Percentiles rank a stretch among this genome's conserved stretches.
phyloP scores from a whole-genome alignment of 2,113 vertebrate species.

The Centropus unirufus region DNA sequence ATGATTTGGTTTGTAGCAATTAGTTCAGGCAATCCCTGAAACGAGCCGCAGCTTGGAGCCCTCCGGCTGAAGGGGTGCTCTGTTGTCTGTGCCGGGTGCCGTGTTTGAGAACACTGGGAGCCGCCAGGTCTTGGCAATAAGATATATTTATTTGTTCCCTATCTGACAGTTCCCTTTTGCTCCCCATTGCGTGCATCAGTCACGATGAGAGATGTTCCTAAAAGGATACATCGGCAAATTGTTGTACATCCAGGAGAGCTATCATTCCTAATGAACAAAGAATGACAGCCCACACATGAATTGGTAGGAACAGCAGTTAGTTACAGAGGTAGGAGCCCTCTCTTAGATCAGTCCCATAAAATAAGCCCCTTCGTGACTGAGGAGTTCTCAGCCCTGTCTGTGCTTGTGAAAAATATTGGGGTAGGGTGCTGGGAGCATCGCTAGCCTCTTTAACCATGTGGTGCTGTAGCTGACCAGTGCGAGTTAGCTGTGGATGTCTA shows the following conservation, averaged over 20 bases:
- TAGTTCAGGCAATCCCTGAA: neutral
- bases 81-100: neutral
- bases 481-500: neutral
- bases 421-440: neutral
- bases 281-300: neutral
- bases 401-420: neutral
- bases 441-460: neutral
- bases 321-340: neutral
- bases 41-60: neutral
- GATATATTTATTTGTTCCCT: neutral
- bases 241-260: neutral
- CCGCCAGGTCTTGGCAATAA: neutral
- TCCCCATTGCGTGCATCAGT: neutral
- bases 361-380: neutral
- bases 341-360: neutral
- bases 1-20: neutral
- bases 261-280: neutral
- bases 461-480: neutral
- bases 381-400: neutral
- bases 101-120: neutral
- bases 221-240: accelerated
- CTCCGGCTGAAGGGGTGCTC: neutral
- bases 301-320: neutral
- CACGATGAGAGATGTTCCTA: neutral
- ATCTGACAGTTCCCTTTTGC: neutral